Evolutionary conservation across 2,113 vertebrate species (phyloP).

Genomic region (Pica pica): DNA sequence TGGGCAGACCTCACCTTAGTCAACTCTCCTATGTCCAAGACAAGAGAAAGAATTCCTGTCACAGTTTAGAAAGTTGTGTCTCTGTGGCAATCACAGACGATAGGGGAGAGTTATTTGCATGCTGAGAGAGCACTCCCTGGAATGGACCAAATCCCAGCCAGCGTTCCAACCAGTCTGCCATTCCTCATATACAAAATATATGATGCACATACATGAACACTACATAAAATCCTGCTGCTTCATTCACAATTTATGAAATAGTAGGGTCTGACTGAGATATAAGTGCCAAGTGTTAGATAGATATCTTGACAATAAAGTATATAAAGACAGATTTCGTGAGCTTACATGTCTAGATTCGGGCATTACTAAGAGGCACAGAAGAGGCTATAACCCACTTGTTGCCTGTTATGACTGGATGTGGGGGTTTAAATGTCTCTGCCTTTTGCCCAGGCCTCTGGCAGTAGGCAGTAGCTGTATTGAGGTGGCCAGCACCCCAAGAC

Average conservation of each 20-base stretch:
- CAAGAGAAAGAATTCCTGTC: not conserved
- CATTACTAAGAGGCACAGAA: not conserved
- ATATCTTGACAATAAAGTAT: not conserved
- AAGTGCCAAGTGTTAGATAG: not conserved
- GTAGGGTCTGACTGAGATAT: not conserved
- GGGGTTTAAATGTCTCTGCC: not conserved
- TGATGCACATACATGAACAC: fast-evolving
- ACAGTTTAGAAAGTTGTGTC: not conserved
- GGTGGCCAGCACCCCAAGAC: not conserved
- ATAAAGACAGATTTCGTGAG: not conserved
- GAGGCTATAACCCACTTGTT: not conserved
- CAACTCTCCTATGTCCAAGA: not conserved
- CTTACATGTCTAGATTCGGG: not conserved
- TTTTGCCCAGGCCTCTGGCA: not conserved
- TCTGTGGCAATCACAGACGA: not conserved
- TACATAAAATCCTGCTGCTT: not conserved
- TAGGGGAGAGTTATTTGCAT: not conserved
- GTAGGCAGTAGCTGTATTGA: not conserved
- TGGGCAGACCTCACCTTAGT: not conserved
- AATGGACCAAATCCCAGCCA: not conserved
- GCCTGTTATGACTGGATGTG: not conserved
- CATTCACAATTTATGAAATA: not conserved
- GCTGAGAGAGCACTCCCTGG: not conserved
- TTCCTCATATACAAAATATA: not conserved
- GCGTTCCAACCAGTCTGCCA: not conserved